Conservation (phyloP, 2,113 vertebrate genomes). For the Indicator indicator region DNA sequence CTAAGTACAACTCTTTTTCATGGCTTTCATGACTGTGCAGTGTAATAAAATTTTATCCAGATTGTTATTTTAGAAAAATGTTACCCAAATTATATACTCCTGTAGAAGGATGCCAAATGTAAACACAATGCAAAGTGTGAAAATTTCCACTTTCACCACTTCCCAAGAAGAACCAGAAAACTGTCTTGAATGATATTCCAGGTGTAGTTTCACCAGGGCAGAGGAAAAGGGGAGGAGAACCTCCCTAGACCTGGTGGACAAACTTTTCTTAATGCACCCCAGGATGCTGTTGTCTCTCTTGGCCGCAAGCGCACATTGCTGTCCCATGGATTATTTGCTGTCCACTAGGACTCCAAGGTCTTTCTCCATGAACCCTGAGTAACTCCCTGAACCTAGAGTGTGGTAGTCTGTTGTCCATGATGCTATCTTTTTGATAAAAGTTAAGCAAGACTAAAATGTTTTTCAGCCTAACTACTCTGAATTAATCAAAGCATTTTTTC, state of each 20-base stretch:
- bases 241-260: no score
- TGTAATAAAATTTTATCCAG: neutral
- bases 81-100: neutral
- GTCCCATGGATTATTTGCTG: no score
- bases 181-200: no score
- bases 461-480: neutral
- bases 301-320: no score
- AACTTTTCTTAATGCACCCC: no score
- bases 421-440: neutral
- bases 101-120: neutral
- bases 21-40: neutral
- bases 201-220: no score
- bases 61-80: neutral
- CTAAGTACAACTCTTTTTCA: neutral
- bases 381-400: neutral
- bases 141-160: neutral
- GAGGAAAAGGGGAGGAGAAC: no score
- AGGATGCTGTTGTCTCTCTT: no score
- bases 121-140: neutral
- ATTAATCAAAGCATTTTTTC: neutral
- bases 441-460: neutral
- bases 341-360: no score
- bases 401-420: neutral
- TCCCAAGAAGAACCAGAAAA: neutral
- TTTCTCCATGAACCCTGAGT: no score